Base-by-base conservation (phyloP, 1,140 invertebrate genomes). In the Homalodisca vitripennis region DNA sequence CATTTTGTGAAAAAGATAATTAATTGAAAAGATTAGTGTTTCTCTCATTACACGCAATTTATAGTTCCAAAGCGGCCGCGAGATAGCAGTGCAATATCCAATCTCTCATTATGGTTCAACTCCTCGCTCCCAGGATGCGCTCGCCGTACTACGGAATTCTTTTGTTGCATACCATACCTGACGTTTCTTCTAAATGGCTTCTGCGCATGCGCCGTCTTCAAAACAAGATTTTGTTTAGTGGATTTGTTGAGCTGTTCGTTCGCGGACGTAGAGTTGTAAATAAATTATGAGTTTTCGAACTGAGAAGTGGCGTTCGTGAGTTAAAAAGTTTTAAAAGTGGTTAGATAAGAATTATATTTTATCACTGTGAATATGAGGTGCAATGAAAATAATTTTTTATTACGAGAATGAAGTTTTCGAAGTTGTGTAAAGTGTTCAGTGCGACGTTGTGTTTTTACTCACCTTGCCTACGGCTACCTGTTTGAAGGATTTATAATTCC, bases 371-470 rank as follows among this genome's bases (percentile, higher is more conserved):
- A 30, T 53, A 22, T 68, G 41, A 14, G 41, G 53, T 68, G 53
- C 53, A 68, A 62, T 68, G 26, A 46, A 20, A 17, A 10, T 26
- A 3, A 55, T 27, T 32, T 62, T 60, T 57, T 27, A 27, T 32
- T 10, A 29, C 24, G 13, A 32, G 41, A 68, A 68, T 68, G 67
- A 68, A 62, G 67, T 68, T 68, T 53, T 41, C 29, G 62, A 68
- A 68, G 67, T 62, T 68, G 48, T 60, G 53, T 68, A 30, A 29
- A 68, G 67, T 68, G 67, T 55, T 67, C 14, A 34, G 53, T 68
- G 67, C 67, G 67, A 68, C 67, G 29, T 68, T 62, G 67, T 68
- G 67, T 68, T 68, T 68, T 68, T 68, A 68, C 34, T 68, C 63
- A 46, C 22, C 32, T 66, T 66, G 63, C 26, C 67, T 62, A 62